These are phyloP conservation scores for Clarias batrachus DNA, from an alignment of 2,113 vertebrate genomes.

Conservation along the genomic window DNA sequence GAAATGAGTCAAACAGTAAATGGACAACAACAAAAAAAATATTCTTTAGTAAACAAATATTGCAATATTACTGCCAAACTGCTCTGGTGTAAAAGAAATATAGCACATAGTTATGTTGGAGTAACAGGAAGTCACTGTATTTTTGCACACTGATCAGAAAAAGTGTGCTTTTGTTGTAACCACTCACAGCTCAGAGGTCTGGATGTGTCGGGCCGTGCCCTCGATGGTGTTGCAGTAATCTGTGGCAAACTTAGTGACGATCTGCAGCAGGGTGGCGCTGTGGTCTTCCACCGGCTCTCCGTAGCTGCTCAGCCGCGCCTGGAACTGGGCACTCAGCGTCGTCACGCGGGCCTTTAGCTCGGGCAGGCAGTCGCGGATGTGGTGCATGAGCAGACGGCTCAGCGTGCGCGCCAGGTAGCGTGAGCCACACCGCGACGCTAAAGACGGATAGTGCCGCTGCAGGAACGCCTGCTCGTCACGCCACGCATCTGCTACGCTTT, in stretches of 20 bases:
- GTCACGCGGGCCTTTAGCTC: slow-evolving; percentile 97
- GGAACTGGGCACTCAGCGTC: slow-evolving; percentile 92
- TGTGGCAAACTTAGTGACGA: slow-evolving; percentile 98
- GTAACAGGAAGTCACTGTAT: no score
- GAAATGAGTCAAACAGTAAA: not conserved
- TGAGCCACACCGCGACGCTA: slow-evolving; percentile 73
- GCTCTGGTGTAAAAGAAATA: not conserved
- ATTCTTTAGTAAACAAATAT: not conserved
- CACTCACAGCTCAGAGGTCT: slow-evolving; percentile 95
- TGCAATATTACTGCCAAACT: not conserved
- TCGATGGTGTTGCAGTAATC: slow-evolving; percentile 99
- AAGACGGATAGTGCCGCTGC: slow-evolving; percentile 77
- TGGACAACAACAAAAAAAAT: no score
- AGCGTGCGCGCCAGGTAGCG: slow-evolving; percentile 76
- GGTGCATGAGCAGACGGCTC: slow-evolving; percentile 90
- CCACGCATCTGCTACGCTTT: slow-evolving; percentile 67
- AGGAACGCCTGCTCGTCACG: slow-evolving; percentile 77
- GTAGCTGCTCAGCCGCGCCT: slow-evolving; percentile 92
- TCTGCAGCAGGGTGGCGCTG: slow-evolving; percentile 92
- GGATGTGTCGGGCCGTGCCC: slow-evolving; percentile 98
- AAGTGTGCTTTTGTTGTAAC: not conserved
- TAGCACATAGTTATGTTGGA: not conserved
- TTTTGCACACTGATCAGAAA: not conserved
- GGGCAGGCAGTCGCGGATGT: slow-evolving; percentile 95
- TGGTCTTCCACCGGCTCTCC: slow-evolving; percentile 94